Percentiles rank a stretch among this genome's conserved stretches.
phyloP scores from a whole-genome alignment of 2,888 invertebrate genomes.

The Clitarchus hookeri region DNA sequence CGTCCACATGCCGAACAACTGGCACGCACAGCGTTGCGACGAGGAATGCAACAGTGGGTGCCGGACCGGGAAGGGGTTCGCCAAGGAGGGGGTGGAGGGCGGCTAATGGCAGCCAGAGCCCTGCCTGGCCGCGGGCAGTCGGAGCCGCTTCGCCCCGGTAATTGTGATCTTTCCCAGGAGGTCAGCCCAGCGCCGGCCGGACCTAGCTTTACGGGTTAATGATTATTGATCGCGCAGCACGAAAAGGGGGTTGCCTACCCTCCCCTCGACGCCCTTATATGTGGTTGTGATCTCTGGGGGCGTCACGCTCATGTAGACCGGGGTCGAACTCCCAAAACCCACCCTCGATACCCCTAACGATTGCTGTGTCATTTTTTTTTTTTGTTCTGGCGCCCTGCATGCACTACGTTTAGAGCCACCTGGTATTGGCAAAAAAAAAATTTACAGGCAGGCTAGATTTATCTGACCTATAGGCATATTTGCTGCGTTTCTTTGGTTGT shows the following conservation, averaged over 20 bases:
- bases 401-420: too few relatives aligned
- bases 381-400: too few relatives aligned
- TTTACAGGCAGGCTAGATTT: too few relatives aligned
- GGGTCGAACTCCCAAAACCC: neutral
- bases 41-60: too few relatives aligned
- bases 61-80: too few relatives aligned
- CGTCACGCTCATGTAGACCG: neutral
- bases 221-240: slow-evolving; percentile 22
- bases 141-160: neutral
- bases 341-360: too few relatives aligned
- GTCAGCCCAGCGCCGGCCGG: slow-evolving; percentile 6
- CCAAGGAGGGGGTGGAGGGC: neutral
- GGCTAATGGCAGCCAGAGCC: neutral
- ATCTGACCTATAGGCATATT: too few relatives aligned
- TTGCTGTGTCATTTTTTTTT: too few relatives aligned
- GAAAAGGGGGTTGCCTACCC: neutral
- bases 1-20: too few relatives aligned
- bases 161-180: slow-evolving; percentile 26
- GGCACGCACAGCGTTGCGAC: too few relatives aligned
- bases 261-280: neutral
- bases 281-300: neutral
- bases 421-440: too few relatives aligned
- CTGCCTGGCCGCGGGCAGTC: neutral
- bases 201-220: slow-evolving; percentile 18
- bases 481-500: too few relatives aligned